Base-by-base conservation (phyloP, 2,888 invertebrate genomes). In the Lucinisca nassula region DNA sequence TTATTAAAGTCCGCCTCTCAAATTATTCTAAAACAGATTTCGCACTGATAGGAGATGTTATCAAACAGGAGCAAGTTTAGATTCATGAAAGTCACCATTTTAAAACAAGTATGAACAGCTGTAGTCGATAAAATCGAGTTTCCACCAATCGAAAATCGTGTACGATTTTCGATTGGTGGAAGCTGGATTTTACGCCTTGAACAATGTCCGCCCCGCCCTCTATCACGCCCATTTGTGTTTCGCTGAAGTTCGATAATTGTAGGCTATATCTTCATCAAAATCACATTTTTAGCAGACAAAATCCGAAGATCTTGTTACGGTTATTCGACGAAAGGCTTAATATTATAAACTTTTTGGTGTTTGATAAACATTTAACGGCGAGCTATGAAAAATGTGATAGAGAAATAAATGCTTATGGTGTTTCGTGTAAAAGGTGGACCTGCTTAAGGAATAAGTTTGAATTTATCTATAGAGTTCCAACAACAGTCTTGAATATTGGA, bases 1-100 rank as follows among this genome's bases (percentile, higher is more conserved):
- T 90, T 85, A 90, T 90, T 81, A 84, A 79, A 85, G 70, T 76
- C 85, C 87, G 87, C 90, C 90, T 87, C 78, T 79, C 70, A 74
- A 84, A 83, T 85, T 70, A 83, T 80, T 82, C 58, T 58, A 58
- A 58, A 58, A 58, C 58, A 58, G 58, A 58, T 58, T 58, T 58
- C 27, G 2, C 58, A n/a, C 58, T 58, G 58, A 58, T 58, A 58
- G 3, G 58, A 4, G 58, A 58, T 58, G 58, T 58, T 58, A 58
- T 58, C 58, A 21, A 27, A 27, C 14, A 27, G 27, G 27, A 58
- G 58, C 8, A 58, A 58, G 58, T 58, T 58, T 27, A 4, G 58
- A 27, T 58, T 58, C 58, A 58, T 4, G 8, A 58, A 58, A 58
- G 58, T 58, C 4, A 27, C 58, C 58, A n/a, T 58, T 27, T 21